These are phyloP conservation scores for Notiomystis cincta DNA, from an alignment of 2,113 vertebrate species.

Conservation along the genomic window DNA sequence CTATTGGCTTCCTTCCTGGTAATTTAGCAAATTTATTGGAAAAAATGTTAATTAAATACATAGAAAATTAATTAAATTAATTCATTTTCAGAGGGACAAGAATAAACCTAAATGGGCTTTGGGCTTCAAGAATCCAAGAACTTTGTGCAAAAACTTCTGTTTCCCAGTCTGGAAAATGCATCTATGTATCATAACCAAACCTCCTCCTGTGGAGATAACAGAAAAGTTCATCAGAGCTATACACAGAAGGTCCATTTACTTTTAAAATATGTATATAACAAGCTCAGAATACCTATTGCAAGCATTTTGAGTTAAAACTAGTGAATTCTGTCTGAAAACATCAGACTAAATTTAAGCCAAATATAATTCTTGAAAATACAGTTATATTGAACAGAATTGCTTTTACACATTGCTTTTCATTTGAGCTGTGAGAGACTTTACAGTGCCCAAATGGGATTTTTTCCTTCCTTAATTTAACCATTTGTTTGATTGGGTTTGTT, in stretches of 20 bases:
- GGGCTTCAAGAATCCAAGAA: not conserved
- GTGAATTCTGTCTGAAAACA: not conserved
- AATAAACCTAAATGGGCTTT: not conserved
- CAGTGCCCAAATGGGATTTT: accelerated
- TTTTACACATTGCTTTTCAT: not conserved
- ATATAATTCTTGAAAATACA: not conserved
- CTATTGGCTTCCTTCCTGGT: not conserved
- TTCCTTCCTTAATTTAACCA: not conserved
- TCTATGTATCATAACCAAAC: not conserved
- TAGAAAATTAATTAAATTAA: not conserved
- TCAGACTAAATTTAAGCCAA: not conserved
- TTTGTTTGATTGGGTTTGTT: not conserved
- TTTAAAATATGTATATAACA: not conserved
- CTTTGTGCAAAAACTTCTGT: not conserved
- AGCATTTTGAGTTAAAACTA: not conserved
- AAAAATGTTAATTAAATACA: not conserved
- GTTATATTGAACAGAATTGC: not conserved
- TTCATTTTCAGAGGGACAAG: not conserved
- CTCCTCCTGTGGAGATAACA: not conserved
- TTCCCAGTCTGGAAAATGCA: not conserved
- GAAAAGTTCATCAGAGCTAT: not conserved
- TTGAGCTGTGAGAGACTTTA: not conserved
- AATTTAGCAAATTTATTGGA: not conserved
- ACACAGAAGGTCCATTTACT: not conserved
- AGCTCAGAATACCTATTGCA: not conserved